Conservation (phyloP, 2,888 invertebrate species). For the Exephanes ischioxanthus region DNA sequence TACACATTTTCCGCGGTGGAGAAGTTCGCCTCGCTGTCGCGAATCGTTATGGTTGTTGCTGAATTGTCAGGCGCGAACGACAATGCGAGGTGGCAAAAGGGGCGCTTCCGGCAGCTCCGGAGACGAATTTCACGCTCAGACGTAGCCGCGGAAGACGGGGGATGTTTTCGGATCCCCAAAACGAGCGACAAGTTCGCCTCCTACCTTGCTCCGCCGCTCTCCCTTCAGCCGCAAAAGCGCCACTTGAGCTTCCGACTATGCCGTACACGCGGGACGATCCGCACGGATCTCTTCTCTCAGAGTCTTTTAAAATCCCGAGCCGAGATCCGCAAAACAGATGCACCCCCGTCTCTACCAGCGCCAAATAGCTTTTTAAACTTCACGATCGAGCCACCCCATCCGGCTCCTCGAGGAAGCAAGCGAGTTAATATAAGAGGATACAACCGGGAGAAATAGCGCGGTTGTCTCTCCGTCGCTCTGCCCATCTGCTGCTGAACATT, state of each 20-base stretch:
- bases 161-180: slow-evolving; percentile 58
- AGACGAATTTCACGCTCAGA: slow-evolving; percentile 49
- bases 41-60: neutral
- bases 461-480: slow-evolving; percentile 56
- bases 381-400: slow-evolving; percentile 41
- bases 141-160: slow-evolving; percentile 23
- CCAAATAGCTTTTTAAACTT: slow-evolving; percentile 82
- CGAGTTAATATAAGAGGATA: slow-evolving; percentile 70
- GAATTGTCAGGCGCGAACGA: neutral
- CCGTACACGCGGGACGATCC: slow-evolving; percentile 34
- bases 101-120: neutral
- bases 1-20: neutral
- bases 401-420: slow-evolving; percentile 65
- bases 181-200: slow-evolving; percentile 70
- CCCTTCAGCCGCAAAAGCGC: slow-evolving; percentile 40
- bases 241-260: slow-evolving; percentile 36
- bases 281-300: slow-evolving; percentile 28
- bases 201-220: slow-evolving; percentile 46
- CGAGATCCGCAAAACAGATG: slow-evolving; percentile 80
- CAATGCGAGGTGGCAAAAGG: slow-evolving; percentile 28
- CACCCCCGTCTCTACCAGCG: slow-evolving; percentile 75
- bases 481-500: slow-evolving; percentile 69
- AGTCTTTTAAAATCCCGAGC: slow-evolving; percentile 64
- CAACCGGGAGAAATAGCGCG: slow-evolving; percentile 54
- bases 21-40: neutral